These are phyloP conservation scores for Poeciliopsis turneri DNA, from an alignment of 2,797 vertebrate species.

Conservation along the genomic window DNA sequence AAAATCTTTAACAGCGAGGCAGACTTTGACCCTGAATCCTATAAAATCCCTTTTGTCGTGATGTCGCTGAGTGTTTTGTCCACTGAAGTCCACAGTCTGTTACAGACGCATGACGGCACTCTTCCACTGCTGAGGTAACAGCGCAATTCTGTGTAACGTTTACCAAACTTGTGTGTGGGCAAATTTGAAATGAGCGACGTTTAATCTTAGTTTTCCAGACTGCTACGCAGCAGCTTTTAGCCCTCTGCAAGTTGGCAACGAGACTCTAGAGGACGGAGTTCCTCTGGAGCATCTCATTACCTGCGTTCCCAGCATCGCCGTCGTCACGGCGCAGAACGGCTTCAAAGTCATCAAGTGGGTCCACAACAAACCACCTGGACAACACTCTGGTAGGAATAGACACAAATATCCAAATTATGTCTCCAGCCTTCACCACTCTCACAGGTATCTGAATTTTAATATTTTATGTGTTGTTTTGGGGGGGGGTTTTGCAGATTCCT, in stretches of 20 bases:
- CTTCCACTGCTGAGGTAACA: constrained; percentile 92
- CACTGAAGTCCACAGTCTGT: constrained; percentile 91
- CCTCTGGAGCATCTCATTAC: constrained; percentile 97
- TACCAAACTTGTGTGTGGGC: background rate
- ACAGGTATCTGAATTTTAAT: background rate
- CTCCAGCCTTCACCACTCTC: background rate
- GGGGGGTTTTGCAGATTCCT: constrained; percentile 81
- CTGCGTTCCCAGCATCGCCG: constrained; percentile 92
- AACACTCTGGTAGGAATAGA: constrained; percentile 84
- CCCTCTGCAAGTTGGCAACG: constrained; percentile 82
- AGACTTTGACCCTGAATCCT: constrained; percentile 96
- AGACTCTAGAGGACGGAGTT: constrained; percentile 83
- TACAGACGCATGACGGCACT: constrained; percentile 94
- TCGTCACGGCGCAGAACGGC: constrained; percentile 94
- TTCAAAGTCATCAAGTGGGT: constrained; percentile 98
- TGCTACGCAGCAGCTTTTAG: constrained; percentile 92
- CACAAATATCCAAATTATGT: background rate
- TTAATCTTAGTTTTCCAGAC: constrained; percentile 87
- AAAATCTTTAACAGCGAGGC: constrained; percentile 85
- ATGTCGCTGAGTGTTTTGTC: constrained; percentile 90
- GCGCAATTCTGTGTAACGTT: background rate
- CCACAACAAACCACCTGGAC: constrained; percentile 93
- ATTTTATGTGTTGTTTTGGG: too few relatives aligned
- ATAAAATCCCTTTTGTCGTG: constrained; percentile 91
- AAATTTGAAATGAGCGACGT: constrained; percentile 3